These are phyloP conservation scores for Anguilla megastoma DNA, from an alignment of 2,797 vertebrate genomes.

Conservation along the genomic window DNA sequence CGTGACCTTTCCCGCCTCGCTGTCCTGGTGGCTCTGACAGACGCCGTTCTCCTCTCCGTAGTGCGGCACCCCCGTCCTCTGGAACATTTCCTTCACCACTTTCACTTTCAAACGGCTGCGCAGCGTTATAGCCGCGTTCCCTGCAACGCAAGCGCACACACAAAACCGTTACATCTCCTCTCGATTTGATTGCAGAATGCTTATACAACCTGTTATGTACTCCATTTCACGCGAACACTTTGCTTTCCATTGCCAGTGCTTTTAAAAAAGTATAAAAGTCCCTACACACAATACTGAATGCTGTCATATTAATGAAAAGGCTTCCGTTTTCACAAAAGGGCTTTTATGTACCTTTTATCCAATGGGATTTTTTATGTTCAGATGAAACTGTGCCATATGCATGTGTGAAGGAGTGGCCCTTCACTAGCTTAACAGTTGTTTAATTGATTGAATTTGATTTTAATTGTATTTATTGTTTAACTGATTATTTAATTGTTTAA, in stretches of 20 bases:
- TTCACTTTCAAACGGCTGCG: constrained; percentile 81
- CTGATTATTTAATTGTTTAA: too few species aligned
- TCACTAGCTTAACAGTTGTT: too few species aligned
- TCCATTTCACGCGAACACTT: background rate
- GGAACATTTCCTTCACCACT: constrained; percentile 75
- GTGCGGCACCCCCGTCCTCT: constrained; percentile 56
- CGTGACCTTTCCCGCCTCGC: constrained; percentile 70
- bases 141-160: constrained; percentile 50
- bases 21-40: constrained; percentile 62
- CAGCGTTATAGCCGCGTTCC: constrained; percentile 78
- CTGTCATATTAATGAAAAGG: background rate
- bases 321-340: too few species aligned
- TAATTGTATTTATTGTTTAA: too few species aligned
- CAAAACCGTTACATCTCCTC: constrained; percentile 10
- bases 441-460: too few species aligned
- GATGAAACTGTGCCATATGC: too few species aligned
- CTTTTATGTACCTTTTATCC: too few species aligned
- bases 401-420: too few species aligned
- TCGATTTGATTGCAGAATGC: background rate
- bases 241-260: background rate
- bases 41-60: constrained; percentile 67
- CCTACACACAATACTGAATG: background rate
- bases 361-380: too few species aligned
- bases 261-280: background rate
- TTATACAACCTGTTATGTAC: background rate